These are phyloP conservation scores for Caenorhabditis sp. DNA, from an alignment of 2,888 invertebrate species.

Conservation along the genomic window DNA sequence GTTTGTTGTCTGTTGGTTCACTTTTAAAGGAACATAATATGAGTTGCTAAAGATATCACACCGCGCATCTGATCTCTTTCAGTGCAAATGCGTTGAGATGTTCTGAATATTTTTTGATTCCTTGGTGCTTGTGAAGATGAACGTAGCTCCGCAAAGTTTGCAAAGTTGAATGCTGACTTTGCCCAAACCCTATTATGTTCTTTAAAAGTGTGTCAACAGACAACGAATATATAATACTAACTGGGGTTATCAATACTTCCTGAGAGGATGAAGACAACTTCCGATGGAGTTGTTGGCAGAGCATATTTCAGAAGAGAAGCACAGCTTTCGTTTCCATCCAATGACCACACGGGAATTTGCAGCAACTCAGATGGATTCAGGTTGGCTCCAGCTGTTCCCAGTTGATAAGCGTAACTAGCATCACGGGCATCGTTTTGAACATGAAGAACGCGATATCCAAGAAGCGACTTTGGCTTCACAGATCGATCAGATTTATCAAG, in stretches of 20 bases:
- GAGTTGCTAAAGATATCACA: no score
- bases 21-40: no score
- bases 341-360: conserved; percentile 75
- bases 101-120: conserved; percentile 71
- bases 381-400: conserved; percentile 77
- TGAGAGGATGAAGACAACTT: conserved; percentile 75
- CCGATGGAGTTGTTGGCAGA: conserved; percentile 73
- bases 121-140: conserved; percentile 75
- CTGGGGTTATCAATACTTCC: conserved; percentile 80
- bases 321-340: conserved; percentile 78
- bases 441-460: conserved; percentile 80
- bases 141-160: conserved; percentile 81
- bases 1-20: no score
- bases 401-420: conserved; percentile 80
- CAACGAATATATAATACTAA: conserved; percentile 14
- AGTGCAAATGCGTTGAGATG: no score
- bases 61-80: no score
- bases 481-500: conserved; percentile 72
- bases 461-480: conserved; percentile 50
- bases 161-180: conserved; percentile 79
- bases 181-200: no score
- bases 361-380: conserved; percentile 78
- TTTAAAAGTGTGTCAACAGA: no score
- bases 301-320: conserved; percentile 77
- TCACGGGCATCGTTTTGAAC: conserved; percentile 80